These are phyloP conservation scores for Helicoverpa assulta DNA, from an alignment of 2,888 invertebrate genomes.

Conservation along the genomic window DNA sequence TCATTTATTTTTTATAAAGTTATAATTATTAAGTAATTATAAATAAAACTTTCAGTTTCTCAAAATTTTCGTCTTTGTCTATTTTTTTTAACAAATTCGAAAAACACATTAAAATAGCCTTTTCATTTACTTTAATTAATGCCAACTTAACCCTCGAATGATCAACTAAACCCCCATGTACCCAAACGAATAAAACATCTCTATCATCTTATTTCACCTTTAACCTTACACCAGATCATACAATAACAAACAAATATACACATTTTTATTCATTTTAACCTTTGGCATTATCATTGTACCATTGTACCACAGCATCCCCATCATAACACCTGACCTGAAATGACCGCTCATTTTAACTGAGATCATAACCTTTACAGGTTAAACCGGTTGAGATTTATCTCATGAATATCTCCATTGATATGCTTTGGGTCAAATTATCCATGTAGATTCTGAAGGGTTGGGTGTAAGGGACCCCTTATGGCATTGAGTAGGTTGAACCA, in stretches of 20 bases:
- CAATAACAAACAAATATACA: constrained; percentile 2
- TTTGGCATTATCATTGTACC: constrained; percentile 18
- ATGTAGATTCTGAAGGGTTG: constrained; percentile 2
- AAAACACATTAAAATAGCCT: no score
- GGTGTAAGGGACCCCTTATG: not conserved
- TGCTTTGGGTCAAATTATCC: constrained; percentile 19
- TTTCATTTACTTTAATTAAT: no score
- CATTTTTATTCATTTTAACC: constrained; percentile 39
- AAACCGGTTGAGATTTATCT: constrained; percentile 59
- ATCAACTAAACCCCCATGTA: no score
- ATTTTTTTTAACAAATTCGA: no score
- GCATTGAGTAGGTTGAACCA: not conserved
- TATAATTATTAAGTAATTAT: no score
- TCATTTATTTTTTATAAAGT: no score
- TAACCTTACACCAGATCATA: constrained; percentile 10
- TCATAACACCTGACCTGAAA: constrained; percentile 25
- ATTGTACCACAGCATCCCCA: constrained; percentile 50
- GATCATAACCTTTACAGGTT: constrained; percentile 41
- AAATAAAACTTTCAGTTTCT: no score
- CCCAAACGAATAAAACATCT: not conserved
- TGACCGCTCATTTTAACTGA: constrained; percentile 29
- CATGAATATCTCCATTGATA: constrained; percentile 36
- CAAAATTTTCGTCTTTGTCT: no score
- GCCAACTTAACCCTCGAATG: no score
- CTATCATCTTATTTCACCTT: constrained; percentile 42